Percentiles rank a stretch among this genome's conserved stretches.
phyloP scores from a whole-genome alignment of 2,113 vertebrate genomes.

The Acinonyx jubatus region DNA sequence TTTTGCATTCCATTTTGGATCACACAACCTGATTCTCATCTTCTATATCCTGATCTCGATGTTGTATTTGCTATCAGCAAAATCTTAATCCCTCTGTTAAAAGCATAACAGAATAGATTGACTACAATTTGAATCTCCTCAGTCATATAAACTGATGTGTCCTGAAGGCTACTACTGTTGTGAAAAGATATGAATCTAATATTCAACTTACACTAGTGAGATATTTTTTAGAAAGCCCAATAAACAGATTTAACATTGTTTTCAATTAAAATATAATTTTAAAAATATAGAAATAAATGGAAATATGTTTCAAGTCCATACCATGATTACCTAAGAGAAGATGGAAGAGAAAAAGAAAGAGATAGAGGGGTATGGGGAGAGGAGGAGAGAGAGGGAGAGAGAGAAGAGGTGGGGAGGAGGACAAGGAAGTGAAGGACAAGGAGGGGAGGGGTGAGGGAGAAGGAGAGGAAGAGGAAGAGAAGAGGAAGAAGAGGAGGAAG shows the following conservation, averaged over 20 bases:
- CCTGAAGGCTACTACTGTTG: background rate
- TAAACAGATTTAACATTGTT: background rate
- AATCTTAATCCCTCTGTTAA: background rate
- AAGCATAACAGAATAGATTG: background rate
- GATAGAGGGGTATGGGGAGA: background rate
- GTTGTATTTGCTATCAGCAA: background rate
- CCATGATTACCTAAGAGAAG: background rate
- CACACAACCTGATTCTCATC: background rate
- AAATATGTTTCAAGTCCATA: background rate
- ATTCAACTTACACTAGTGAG: background rate
- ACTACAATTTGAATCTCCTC: background rate
- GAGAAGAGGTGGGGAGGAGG: no score
- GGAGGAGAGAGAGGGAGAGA: no score
- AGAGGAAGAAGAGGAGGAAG: background rate
- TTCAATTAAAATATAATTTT: background rate
- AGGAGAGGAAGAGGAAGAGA: background rate
- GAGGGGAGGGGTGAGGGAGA: no score
- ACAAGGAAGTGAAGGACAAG: background rate
- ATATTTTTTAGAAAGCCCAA: background rate
- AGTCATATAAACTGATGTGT: background rate
- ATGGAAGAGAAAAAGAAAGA: background rate
- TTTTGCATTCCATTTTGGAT: background rate
- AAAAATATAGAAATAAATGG: background rate
- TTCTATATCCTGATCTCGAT: background rate
- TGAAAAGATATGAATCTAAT: background rate